Conservation (phyloP, 2,888 invertebrate genomes). For the Ptychoptera albimana region DNA sequence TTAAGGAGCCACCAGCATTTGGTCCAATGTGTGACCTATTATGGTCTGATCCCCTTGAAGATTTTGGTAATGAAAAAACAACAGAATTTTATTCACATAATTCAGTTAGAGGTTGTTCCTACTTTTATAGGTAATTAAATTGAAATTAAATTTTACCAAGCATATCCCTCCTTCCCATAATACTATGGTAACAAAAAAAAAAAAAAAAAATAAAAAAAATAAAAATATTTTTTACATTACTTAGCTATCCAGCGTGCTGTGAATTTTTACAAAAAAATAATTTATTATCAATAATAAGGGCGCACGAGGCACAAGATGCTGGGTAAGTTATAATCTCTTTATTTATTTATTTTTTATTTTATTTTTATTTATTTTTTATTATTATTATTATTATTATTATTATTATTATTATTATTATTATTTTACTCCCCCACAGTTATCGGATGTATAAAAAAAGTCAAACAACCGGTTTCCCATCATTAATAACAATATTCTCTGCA, state of each 20-base stretch:
- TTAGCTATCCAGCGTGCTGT: constrained; percentile 96
- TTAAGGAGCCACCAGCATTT: constrained; percentile 97
- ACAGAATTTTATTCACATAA: constrained; percentile 99
- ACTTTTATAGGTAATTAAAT: constrained; percentile 88
- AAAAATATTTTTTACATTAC: too few relatives aligned
- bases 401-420: background rate
- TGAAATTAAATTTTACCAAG: too few relatives aligned
- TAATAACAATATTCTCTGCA: constrained; percentile 99
- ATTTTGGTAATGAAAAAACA: constrained; percentile 94
- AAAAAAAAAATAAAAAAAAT: too few relatives aligned
- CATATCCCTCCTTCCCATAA: too few relatives aligned
- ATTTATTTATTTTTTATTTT: background rate
- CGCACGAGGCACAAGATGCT: constrained; percentile 99
- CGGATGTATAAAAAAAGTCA: constrained; percentile 99
- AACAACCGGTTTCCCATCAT: constrained; percentile 98
- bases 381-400: background rate
- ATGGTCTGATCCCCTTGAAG: constrained; percentile 99
- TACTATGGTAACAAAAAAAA: too few relatives aligned
- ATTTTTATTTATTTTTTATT: background rate
- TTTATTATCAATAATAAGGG: constrained; percentile 97
- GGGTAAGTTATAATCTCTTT: constrained; percentile 36
- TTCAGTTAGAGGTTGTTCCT: constrained; percentile 98
- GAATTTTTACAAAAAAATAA: constrained; percentile 99
- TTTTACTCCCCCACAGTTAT: constrained; percentile 26
- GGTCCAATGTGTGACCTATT: constrained; percentile 99